Conservation (phyloP, 2,113 vertebrate species). For the Pandion haliaetus region DNA sequence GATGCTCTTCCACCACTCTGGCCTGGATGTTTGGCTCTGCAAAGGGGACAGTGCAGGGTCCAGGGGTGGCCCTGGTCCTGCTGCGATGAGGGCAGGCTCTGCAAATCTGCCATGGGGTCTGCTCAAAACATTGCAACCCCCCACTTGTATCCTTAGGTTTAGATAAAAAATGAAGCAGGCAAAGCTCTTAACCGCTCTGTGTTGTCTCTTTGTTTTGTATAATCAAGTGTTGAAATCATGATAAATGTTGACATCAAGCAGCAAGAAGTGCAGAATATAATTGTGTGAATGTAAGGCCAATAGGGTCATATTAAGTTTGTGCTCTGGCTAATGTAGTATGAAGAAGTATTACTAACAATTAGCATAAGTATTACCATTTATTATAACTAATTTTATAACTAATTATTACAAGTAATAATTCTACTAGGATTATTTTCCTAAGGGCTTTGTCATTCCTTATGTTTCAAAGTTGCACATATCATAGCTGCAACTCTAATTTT, state of each 20-base stretch:
- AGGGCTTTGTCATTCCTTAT: slow-evolving; percentile 47
- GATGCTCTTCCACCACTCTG: background rate
- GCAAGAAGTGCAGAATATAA: background rate
- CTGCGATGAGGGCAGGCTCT: accelerated
- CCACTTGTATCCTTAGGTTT: background rate
- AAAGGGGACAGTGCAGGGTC: background rate
- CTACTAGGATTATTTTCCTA: slow-evolving; percentile 61
- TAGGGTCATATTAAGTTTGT: background rate
- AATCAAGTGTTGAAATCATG: slow-evolving; percentile 29
- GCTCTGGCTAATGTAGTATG: background rate
- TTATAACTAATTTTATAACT: slow-evolving; percentile 56
- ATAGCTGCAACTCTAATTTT: slow-evolving; percentile 51
- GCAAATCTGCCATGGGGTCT: background rate
- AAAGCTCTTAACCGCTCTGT: background rate
- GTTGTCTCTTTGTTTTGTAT: slow-evolving; percentile 34
- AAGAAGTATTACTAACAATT: slow-evolving; percentile 12
- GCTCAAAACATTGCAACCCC: background rate
- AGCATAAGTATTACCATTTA: background rate
- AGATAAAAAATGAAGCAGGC: background rate
- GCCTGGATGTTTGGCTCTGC: background rate
- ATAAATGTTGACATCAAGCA: slow-evolving; percentile 35
- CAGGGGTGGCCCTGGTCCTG: background rate
- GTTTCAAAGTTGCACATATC: slow-evolving; percentile 43
- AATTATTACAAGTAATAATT: slow-evolving; percentile 47
- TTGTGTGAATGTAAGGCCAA: background rate